Evolutionary conservation across 2,888 invertebrate genomes (phyloP), one percentile per base, ranked within the genome.

Genomic region (Hybos culiciformis): DNA sequence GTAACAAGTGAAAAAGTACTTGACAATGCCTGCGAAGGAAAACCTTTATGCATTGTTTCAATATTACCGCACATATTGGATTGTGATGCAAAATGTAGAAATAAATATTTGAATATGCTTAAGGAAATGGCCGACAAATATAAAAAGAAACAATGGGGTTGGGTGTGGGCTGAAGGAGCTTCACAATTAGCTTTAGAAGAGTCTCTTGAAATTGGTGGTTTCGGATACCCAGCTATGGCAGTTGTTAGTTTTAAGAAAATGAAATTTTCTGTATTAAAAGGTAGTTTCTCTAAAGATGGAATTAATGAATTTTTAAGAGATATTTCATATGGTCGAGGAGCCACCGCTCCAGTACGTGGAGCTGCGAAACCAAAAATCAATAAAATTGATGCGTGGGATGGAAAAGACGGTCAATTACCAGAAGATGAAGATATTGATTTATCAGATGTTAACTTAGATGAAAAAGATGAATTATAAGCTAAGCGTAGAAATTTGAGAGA

Each of bases 181-280:
- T 74, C 83, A 2, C 96, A 98, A 63, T 62, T 72, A 0, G 75
- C 80, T 0, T 62, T 98, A 15, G 98, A 98, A 63, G 80, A 80
- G 48, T 78, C 90, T 0, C 66, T 99, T 26, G 97, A 92, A 60
- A 83, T 98, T 51, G 98, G 98, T 48, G 98, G 80, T 6, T 98
- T 98, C 67, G 98, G 98, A 9, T 98, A 98, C 66, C 98, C 98
- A 2, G 96, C 97, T 2, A 83, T 99, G 83, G 94, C 93, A 6
- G 93, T 92, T 15, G 82, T 97, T 44, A 98, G 94, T 68, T 77
- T 83, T 12, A 88, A 94, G 67, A 98, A 98, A 69, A 85, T 92
- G 79, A 96, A 96, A 65, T 98, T 85, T 70, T 87, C 96, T 0
- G 74, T 90, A 7, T 73, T 98, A 2, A 74, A 87, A 54, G 97